Evolutionary conservation across 2,113 vertebrate species (phyloP).

Genomic region (Athene noctua): DNA sequence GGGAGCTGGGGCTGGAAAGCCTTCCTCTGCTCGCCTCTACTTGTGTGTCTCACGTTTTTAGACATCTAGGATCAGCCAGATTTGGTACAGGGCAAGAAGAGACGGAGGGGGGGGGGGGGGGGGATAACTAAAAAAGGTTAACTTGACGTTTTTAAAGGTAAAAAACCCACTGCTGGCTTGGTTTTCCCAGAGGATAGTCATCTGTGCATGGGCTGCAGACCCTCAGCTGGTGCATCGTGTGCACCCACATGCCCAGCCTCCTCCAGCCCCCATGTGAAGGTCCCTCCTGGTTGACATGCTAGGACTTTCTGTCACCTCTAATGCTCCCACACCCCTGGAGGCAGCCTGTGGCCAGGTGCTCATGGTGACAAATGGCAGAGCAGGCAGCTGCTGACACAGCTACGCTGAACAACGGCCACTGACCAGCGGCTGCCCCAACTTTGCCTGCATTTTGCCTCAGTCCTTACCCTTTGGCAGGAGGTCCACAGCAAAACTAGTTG

Average conservation of each 20-base stretch:
- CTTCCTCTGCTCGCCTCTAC: background rate
- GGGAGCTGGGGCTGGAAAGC: background rate
- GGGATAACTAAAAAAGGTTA: background rate
- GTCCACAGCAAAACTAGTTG: background rate
- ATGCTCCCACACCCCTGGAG: background rate
- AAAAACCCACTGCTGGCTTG: background rate
- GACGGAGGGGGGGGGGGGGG: background rate
- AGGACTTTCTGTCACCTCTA: background rate
- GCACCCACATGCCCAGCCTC: background rate
- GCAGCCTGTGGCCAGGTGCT: background rate
- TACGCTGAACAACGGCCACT: background rate
- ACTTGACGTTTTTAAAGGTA: background rate
- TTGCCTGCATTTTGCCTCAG: rapidly evolving
- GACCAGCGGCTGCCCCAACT: background rate
- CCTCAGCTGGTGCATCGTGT: rapidly evolving
- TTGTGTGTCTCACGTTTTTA: background rate
- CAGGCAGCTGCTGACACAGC: background rate
- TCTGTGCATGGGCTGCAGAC: rapidly evolving
- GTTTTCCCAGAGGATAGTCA: background rate
- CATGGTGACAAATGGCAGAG: background rate
- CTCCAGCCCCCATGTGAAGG: background rate
- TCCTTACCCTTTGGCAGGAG: background rate
- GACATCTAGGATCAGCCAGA: background rate
- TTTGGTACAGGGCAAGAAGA: background rate
- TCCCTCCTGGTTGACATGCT: rapidly evolving